phyloP scores from a whole-genome alignment of 2,888 invertebrate genomes.

The Parelbella ahira region DNA sequence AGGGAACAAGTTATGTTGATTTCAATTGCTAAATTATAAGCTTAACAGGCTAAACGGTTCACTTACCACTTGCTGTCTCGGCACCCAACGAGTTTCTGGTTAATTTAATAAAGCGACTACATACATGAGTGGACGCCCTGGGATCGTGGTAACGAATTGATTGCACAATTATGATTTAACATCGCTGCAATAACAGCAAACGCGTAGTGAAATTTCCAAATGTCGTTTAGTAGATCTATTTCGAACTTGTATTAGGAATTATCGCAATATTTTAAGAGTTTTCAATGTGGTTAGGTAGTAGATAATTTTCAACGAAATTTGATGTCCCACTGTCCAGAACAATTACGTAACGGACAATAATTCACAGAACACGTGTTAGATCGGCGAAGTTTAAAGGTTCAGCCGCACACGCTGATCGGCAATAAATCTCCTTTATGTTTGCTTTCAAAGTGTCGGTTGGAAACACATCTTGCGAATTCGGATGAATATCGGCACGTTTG shows the following conservation, averaged over 20 bases:
- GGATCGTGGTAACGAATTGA: constrained; percentile 12
- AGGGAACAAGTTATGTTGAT: constrained; percentile 21
- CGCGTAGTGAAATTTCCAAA: no score
- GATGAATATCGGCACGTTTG: constrained; percentile 53
- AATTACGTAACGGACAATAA: background rate
- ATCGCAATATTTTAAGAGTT: no score
- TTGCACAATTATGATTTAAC: constrained; percentile 6
- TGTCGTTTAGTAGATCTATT: no score
- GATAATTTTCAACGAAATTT: background rate
- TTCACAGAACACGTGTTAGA: constrained; percentile 13
- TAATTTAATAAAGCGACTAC: constrained; percentile 21
- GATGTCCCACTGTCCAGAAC: background rate
- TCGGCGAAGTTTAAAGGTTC: constrained; percentile 30
- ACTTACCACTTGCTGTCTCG: constrained; percentile 20
- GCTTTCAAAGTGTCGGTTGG: constrained; percentile 65
- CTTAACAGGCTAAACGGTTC: constrained; percentile 23
- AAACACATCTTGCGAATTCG: constrained; percentile 59
- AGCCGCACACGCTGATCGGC: constrained; percentile 61
- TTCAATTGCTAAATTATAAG: constrained; percentile 22
- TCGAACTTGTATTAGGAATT: no score
- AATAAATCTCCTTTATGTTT: constrained; percentile 71
- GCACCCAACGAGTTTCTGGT: constrained; percentile 19
- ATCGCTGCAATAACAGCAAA: background rate
- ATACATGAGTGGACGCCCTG: constrained; percentile 16
- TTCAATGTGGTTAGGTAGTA: no score